Percentiles rank a stretch among this genome's conserved stretches.
Evolutionary conservation across 2,113 vertebrate species (phyloP).

Genomic region (Tychaedon coryphoeus): DNA sequence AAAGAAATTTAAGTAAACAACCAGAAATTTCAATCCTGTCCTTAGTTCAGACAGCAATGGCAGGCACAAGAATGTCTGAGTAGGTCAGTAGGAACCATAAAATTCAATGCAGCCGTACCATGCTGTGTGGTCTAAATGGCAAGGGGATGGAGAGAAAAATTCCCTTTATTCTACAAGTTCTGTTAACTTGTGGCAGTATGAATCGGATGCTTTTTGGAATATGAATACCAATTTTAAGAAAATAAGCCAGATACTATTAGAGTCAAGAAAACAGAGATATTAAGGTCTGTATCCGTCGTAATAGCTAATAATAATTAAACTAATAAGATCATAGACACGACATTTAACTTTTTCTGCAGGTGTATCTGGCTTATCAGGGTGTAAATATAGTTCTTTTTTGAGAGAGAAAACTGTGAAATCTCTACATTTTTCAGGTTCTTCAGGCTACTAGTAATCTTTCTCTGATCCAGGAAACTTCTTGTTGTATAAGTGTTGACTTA

Average conservation of each 20-base stretch:
- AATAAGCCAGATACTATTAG: not conserved
- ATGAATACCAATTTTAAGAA: not conserved
- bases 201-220: not conserved
- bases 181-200: not conserved
- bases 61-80: not conserved
- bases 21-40: not conserved
- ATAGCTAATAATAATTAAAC: not conserved
- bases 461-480: not conserved
- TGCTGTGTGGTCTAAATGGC: not conserved
- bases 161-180: not conserved
- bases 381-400: not conserved
- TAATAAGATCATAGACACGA: fast-evolving
- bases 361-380: not conserved
- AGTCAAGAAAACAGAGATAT: not conserved
- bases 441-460: not conserved
- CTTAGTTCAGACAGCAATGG: not conserved
- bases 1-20: not conserved
- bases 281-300: not conserved
- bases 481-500: not conserved
- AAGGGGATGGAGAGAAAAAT: not conserved
- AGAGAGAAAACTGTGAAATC: not conserved
- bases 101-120: not conserved
- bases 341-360: not conserved
- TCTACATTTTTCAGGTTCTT: not conserved
- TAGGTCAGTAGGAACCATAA: not conserved